phyloP scores from a whole-genome alignment of 2,113 vertebrate genomes.

The Alligator sinensis region DNA sequence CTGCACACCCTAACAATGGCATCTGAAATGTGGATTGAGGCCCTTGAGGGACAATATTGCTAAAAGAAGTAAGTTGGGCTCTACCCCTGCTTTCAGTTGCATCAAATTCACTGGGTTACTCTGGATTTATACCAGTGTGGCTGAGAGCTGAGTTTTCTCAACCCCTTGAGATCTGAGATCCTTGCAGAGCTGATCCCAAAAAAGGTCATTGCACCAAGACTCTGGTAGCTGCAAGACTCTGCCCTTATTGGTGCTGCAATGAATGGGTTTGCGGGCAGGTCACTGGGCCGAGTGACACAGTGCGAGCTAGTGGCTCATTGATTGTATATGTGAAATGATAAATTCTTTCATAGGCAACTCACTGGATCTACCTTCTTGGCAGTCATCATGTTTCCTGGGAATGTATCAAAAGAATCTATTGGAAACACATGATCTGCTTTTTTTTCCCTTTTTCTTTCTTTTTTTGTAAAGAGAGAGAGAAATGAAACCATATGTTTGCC shows the following conservation, averaged over 20 bases:
- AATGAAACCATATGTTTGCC: not conserved
- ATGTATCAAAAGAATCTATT: not conserved
- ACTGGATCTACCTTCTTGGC: not conserved
- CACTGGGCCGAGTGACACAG: not conserved
- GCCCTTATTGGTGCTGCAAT: not conserved
- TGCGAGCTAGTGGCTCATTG: not conserved
- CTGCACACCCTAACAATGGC: not conserved
- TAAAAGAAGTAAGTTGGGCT: not conserved
- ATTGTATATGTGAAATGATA: not conserved
- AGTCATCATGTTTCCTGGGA: not conserved
- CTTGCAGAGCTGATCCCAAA: not conserved
- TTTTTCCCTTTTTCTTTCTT: too few relatives aligned
- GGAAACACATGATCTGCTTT: not conserved
- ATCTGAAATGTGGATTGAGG: not conserved
- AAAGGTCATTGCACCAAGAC: not conserved
- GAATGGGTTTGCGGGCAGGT: not conserved
- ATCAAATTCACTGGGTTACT: not conserved
- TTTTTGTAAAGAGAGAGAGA: not conserved
- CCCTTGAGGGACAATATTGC: not conserved
- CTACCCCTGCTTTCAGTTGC: not conserved
- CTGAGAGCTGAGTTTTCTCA: not conserved
- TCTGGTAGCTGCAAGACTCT: not conserved
- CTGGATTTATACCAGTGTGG: not conserved
- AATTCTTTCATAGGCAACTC: not conserved
- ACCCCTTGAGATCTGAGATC: not conserved